Base-by-base conservation (phyloP, 2,113 vertebrate species). In the Macrotus californicus region DNA sequence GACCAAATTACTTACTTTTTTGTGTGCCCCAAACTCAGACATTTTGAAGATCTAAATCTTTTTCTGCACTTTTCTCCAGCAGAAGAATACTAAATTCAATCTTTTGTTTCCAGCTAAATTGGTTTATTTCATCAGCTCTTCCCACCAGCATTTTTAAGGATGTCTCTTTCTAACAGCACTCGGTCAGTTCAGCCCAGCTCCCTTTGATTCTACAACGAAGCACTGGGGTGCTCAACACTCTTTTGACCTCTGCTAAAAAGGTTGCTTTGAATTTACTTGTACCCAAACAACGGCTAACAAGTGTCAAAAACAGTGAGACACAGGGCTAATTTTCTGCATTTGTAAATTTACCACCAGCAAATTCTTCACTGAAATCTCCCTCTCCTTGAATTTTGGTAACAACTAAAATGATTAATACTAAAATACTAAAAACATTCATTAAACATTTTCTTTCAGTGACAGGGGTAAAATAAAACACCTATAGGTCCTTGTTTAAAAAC, bases 151-250 rank as follows among this genome's bases (percentile, higher is more conserved):
- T 93, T 97, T 98, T 98, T 96, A 97, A 98, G 97, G 94, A 96
- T 82, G 82, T 96, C 97, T 97, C 96, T 94, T 92, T 48, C 48
- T 66, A 98, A 98, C 3, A 87, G 95, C 82, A 96, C 96, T 98
- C 94, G 96, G 96, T 97, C 98, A 88, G 89, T 85, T 95, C 50
- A 83, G 91, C 94, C 95, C 96, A 97, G 97, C 96, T 95, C 89
- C 95, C 96, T 98, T 97, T 97, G 88, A 94, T 97, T 96, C 98
- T 83, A 98, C 97, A 98, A 95, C 93, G 98, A 98, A 91, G 90
- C 96, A 89, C 59, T 94, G 91, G 96, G 29, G 96, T 97, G 90
- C 97, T 89, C 64, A 97, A 96, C 95, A 96, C 97, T 97, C 95
- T 94, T 98, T 96, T 98, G 89, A 97, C 84, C 84, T 96, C 91